Base-by-base conservation (phyloP, 2,888 invertebrate genomes). In the Synanthedon myopaeformis region DNA sequence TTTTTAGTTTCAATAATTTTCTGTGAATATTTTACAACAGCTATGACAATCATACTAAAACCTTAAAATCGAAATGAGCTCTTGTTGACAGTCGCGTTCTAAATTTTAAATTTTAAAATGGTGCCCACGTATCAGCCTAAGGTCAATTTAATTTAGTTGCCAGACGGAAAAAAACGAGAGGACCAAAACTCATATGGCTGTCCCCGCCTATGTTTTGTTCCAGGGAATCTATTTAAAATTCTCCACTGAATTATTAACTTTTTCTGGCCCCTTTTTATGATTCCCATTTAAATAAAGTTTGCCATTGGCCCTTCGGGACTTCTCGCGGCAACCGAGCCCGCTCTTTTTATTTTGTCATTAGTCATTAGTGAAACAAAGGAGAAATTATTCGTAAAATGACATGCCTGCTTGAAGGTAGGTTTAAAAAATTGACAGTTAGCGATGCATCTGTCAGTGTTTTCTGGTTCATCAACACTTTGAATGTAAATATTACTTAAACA, bases 101-200 rank as follows among this genome's bases (percentile, higher is more conserved):
- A 45, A 13, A 13, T 45, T 45, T 14, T 13, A 45, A 45, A 12
- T 45, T 14, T 13, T 14, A 45, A 45, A 45, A 45, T 45, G 45
- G 45, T 45, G 45, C 45, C 13, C 13, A 45, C 45, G 14, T 67
- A 62, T 45, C 45, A 45, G 63, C 67, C 66, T 61, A 58, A 65
- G 75, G 74, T 76, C 79, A 76, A 74, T 82, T 82, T 79, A 81
- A 82, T 83, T 82, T 79, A 67, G 75, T 67, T 73, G 62, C 74
- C 81, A 82, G 82, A 81, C 82, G 70, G 74, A 78, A 82, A 79
- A 55, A 61, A 81, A 72, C 63, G 58, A 52, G 59, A 59, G 61
- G 63, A 59, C 71, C 62, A 69, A 74, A 72, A 63, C 74, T 76
- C 75, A 79, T 74, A 76, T 70, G 65, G 64, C 59, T 79, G 79